phyloP scores from a whole-genome alignment of 2,797 vertebrate species.

The Psittacula echo region DNA sequence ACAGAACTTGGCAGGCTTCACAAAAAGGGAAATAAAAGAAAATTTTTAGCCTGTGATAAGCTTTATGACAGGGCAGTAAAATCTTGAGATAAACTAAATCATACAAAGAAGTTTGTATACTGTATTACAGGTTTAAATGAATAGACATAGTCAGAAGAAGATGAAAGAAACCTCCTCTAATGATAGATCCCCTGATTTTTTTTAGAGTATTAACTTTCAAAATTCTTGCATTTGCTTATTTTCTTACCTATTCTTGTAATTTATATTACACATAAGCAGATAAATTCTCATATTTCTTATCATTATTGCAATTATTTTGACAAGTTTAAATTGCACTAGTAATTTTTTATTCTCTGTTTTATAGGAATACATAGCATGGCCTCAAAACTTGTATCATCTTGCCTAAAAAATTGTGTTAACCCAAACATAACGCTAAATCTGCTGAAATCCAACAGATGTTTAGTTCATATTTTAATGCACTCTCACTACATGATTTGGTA shows the following conservation, averaged over 20 bases:
- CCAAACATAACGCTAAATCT: conserved; percentile 1
- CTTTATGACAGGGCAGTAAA: conserved; percentile 62
- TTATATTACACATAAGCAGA: background rate
- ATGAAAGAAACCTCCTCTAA: conserved; percentile 19
- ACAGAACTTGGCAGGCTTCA: conserved; percentile 49
- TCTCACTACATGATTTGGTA: background rate
- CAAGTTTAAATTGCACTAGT: conserved; percentile 17
- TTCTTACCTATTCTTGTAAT: conserved; percentile 15
- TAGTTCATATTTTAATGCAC: background rate
- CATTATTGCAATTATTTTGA: conserved; percentile 34
- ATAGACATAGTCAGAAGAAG: conserved; percentile 27
- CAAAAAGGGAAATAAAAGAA: conserved; percentile 66
- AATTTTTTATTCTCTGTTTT: conserved; percentile 8
- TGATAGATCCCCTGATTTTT: background rate
- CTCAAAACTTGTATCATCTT: background rate
- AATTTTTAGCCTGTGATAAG: conserved; percentile 56
- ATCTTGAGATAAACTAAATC: conserved; percentile 47
- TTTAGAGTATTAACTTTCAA: background rate
- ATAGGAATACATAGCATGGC: background rate
- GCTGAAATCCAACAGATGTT: conserved; percentile 19
- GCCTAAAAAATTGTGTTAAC: background rate
- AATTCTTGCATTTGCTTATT: background rate
- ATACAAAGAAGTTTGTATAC: conserved; percentile 9
- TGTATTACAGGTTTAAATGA: conserved; percentile 39
- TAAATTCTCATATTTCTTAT: background rate